Evolutionary conservation across 1,140 invertebrate species (phyloP), one percentile per base, ranked within the genome.

Genomic region (Drosophila mayri): DNA sequence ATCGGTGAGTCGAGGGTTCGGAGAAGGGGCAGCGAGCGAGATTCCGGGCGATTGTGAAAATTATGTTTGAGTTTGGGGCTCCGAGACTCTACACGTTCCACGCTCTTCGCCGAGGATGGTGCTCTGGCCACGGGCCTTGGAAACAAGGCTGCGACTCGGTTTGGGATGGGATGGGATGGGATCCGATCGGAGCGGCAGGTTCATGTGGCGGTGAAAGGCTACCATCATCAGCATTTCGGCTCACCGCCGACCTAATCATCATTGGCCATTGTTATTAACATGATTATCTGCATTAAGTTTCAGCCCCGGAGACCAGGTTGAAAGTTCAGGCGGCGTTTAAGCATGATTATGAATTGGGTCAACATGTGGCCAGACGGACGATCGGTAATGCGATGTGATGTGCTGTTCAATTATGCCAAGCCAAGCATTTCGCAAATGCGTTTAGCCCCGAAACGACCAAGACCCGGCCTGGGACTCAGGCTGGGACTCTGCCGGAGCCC

Each of bases 311-410:
- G 74, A 81, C 74, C 81, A 90, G 84, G 85, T 90, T 90, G 85
- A 90, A 90, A 90, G 85, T 90, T 90, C 85, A 90, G 81, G 77
- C 75, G 81, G 85, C 85, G 81, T 88, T 88, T 90, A 90, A 88
- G 81, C 81, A 90, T 90, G 86, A 90, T 90, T 90, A 90, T 90
- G 85, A 90, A 90, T 90, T 90, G 86, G 85, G 85, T 90, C 86
- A 90, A 72, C 81, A 75, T 84, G 84, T 82, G 84, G 84, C 77
- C 46, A 46, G 38, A 9, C 52, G 28, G 54, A 32, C 37, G 57
- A 65, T 65, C 35, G 40, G 40, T 59, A 41, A 60, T 68, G 40
- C 55, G 32, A 76, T 77, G 74, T 59, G 44, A 60, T 61, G 35
- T 52, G 43, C 66, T 77, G 74, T 77, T 77, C 74, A 77, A 77